Evolutionary conservation across 2,113 vertebrate species (phyloP).

Genomic region (Phylloscopus trochilus): DNA sequence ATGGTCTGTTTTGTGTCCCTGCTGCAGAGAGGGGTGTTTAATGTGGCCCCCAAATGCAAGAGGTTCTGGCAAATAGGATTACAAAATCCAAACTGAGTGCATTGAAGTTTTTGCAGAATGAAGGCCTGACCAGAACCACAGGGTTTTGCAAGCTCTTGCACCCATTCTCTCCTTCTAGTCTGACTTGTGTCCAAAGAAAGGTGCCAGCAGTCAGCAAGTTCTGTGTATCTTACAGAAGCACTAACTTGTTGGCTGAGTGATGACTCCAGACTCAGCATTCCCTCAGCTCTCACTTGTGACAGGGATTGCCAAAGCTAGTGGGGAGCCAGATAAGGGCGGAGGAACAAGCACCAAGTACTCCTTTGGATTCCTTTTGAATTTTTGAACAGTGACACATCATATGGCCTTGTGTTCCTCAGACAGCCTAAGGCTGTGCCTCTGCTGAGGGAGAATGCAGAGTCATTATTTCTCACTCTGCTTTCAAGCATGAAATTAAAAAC

Average conservation of each 20-base stretch:
- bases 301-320: conserved; percentile 28
- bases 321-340: conserved; percentile 13
- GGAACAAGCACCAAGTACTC: conserved; percentile 5
- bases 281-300: conserved; percentile 57
- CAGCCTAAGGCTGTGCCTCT: not conserved
- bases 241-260: conserved; percentile 49
- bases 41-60: not conserved
- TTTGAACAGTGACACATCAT: conserved; percentile 33
- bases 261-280: conserved; percentile 54
- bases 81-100: not conserved
- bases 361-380: conserved; percentile 49
- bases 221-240: not conserved
- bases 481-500: not conserved
- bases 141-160: not conserved
- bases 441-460: not conserved
- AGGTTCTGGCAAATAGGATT: not conserved
- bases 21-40: not conserved
- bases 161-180: not conserved
- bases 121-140: not conserved
- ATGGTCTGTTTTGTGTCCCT: not conserved
- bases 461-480: conserved; percentile 27
- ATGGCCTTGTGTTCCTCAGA: conserved; percentile 1
- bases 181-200: conserved; percentile 28
- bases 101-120: not conserved
- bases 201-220: conserved; percentile 41